Conservation (phyloP, 2,797 vertebrate species). For the Sciaenops ocellatus region DNA sequence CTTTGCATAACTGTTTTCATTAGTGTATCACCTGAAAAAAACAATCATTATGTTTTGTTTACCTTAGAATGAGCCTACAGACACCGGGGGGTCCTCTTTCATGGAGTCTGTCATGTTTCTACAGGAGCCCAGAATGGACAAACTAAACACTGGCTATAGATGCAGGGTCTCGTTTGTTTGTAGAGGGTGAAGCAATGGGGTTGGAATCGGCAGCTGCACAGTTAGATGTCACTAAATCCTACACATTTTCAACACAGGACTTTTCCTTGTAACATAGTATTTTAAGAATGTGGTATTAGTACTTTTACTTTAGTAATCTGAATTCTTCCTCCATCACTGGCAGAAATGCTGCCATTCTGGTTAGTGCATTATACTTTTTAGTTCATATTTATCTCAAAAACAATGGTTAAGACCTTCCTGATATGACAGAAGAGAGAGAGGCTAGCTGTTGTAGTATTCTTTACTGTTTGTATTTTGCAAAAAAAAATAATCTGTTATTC, state of each 20-base stretch:
- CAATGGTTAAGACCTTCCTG: not conserved
- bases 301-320: not conserved
- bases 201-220: too few relatives aligned
- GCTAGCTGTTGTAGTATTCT: not conserved
- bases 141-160: too few relatives aligned
- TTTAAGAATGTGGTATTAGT: not conserved
- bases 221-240: too few relatives aligned
- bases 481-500: not conserved
- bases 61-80: too few relatives aligned
- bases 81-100: too few relatives aligned
- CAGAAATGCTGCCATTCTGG: not conserved
- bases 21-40: too few relatives aligned
- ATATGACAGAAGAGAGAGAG: not conserved
- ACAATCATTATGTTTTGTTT: too few relatives aligned
- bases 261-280: not conserved
- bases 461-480: not conserved
- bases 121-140: too few relatives aligned
- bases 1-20: too few relatives aligned
- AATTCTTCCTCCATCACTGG: not conserved
- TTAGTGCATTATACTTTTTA: constrained; percentile 2
- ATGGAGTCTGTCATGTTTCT: too few relatives aligned
- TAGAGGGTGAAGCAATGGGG: too few relatives aligned
- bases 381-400: not conserved
- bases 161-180: too few relatives aligned
- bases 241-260: not conserved